These are phyloP conservation scores for Steinernema scapterisci DNA, from an alignment of 2,888 invertebrate genomes.

Conservation along the genomic window DNA sequence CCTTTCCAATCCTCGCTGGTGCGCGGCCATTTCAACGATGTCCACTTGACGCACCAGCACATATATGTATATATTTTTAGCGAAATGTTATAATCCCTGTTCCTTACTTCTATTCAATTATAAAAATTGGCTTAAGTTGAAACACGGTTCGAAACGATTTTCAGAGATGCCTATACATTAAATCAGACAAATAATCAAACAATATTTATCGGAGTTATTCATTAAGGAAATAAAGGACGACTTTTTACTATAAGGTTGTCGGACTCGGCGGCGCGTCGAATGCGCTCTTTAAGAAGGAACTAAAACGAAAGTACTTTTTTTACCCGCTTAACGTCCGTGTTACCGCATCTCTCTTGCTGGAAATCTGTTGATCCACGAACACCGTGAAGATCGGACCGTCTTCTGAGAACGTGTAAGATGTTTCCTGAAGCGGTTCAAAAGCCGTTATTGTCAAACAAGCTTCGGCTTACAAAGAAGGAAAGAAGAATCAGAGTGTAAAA, in stretches of 20 bases:
- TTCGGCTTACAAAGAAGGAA: background rate
- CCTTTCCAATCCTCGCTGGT: background rate
- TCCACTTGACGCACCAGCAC: background rate
- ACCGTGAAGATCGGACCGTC: constrained; percentile 7
- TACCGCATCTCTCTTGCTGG: background rate
- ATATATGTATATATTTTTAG: background rate
- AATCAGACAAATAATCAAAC: too few relatives aligned
- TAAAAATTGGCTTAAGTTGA: background rate
- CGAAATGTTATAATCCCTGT: too few relatives aligned
- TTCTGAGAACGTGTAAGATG: background rate
- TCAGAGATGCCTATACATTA: too few relatives aligned
- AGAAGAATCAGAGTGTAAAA: background rate
- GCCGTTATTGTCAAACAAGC: background rate
- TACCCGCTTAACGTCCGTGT: background rate
- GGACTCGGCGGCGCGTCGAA: constrained; percentile 5
- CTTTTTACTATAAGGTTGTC: background rate
- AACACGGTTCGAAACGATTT: too few relatives aligned
- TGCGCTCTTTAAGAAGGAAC: background rate
- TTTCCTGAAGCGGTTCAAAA: background rate
- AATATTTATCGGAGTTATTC: background rate
- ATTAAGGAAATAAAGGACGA: background rate
- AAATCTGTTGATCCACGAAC: background rate
- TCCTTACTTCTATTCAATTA: background rate
- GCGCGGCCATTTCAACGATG: background rate
- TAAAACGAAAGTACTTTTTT: background rate